phyloP scores from a whole-genome alignment of 2,797 vertebrate genomes.

The Gadopsis marmoratus region DNA sequence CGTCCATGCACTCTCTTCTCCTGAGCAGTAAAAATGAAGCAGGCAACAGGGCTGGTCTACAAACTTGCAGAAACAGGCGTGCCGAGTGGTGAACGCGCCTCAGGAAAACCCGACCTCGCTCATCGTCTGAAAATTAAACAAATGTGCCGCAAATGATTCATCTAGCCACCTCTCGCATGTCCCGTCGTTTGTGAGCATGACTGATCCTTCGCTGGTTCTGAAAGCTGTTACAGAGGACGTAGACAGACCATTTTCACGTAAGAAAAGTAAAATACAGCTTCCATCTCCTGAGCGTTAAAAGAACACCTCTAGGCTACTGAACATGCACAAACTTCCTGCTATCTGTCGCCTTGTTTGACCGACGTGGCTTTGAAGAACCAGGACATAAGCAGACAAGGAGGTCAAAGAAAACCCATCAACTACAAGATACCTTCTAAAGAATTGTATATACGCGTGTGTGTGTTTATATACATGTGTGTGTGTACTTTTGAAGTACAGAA shows the following conservation, averaged over 20 bases:
- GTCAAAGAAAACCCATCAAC: not conserved
- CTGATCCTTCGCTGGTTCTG: not conserved
- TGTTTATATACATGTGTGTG: too few relatives aligned
- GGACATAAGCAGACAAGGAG: not conserved
- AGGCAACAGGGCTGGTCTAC: conserved; percentile 1
- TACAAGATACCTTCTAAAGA: not conserved
- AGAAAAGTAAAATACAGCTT: conserved; percentile 1
- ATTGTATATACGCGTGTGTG: not conserved
- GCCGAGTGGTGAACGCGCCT: not conserved
- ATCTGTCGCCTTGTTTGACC: conserved; percentile 21
- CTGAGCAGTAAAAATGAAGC: not conserved
- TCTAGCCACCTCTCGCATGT: not conserved
- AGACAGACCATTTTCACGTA: not conserved
- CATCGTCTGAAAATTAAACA: conserved; percentile 15
- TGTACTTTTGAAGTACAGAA: not conserved
- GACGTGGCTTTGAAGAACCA: conserved; percentile 8
- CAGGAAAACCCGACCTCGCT: conserved; percentile 16
- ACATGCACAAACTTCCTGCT: conserved; percentile 20
- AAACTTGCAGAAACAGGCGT: not conserved
- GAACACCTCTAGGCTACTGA: not conserved
- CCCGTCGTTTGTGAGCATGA: not conserved
- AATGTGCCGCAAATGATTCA: conserved; percentile 1
- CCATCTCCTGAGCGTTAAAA: not conserved
- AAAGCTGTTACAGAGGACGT: not conserved
- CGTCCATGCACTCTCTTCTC: conserved; percentile 6